A percentile compares a stretch with the other conserved stretches of the same genome.
phyloP scores from a whole-genome alignment of 2,113 vertebrate species.

The Myxocyprinus asiaticus region DNA sequence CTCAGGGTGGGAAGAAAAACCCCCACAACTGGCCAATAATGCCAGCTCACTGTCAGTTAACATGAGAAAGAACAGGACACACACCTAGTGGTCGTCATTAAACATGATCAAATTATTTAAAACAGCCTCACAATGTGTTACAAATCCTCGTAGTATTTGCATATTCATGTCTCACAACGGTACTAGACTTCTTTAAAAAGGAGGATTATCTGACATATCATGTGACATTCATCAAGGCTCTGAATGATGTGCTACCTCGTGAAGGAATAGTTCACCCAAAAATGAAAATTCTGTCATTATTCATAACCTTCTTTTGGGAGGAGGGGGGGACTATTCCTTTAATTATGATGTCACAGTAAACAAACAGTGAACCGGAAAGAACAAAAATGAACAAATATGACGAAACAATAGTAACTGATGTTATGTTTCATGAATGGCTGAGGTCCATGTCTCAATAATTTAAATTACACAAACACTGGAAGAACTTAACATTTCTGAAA shows the following conservation, averaged over 20 bases:
- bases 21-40: neutral
- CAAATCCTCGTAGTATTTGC: neutral
- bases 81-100: neutral
- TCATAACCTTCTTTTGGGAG: too few species aligned
- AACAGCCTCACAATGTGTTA: neutral
- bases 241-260: too few species aligned
- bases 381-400: slow-evolving; percentile 69
- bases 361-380: slow-evolving; percentile 71
- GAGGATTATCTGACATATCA: neutral
- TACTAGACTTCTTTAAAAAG: neutral
- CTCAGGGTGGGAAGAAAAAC: neutral
- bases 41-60: slow-evolving; percentile 5
- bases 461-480: slow-evolving; percentile 78
- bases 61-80: neutral
- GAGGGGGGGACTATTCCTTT: too few species aligned
- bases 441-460: slow-evolving; percentile 65
- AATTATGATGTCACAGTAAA: neutral
- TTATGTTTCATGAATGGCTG: slow-evolving; percentile 80
- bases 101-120: neutral
- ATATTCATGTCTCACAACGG: too few species aligned
- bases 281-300: too few species aligned
- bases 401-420: slow-evolving; percentile 76
- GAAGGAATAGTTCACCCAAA: too few species aligned
- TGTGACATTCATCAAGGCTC: neutral
- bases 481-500: slow-evolving; percentile 78